These are phyloP conservation scores for Leucoraja erinaceus DNA, from an alignment of 2,113 vertebrate species.

Conservation along the genomic window DNA sequence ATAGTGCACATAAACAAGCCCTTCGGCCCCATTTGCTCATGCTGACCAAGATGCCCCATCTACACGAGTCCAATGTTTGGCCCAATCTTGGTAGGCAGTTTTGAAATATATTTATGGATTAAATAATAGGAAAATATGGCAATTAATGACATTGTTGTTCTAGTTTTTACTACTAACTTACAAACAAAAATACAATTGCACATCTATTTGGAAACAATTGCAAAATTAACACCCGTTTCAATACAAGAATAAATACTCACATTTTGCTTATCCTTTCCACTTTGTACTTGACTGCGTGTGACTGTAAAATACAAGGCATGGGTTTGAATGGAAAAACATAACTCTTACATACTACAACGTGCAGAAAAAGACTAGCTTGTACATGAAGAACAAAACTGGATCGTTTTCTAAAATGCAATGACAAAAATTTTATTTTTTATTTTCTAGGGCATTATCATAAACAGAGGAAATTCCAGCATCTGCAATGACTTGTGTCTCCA, in stretches of 20 bases:
- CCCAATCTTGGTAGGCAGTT: no score
- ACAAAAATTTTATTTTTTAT: neutral
- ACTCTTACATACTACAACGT: neutral
- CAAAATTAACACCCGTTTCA: neutral
- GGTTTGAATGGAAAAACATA: neutral
- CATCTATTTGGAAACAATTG: neutral
- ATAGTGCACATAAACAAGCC: no score
- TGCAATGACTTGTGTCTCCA: no score
- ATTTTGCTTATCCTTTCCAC: conserved; percentile 78
- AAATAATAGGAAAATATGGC: neutral
- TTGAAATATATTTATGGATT: neutral
- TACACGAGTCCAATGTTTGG: no score
- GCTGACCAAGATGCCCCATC: no score
- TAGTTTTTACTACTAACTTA: neutral
- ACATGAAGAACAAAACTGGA: neutral
- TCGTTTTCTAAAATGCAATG: neutral
- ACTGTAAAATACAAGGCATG: conserved; percentile 18
- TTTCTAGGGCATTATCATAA: neutral
- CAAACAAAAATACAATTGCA: neutral
- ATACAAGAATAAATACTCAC: conserved; percentile 60
- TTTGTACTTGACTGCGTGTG: conserved; percentile 66
- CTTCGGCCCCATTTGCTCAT: no score
- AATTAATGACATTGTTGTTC: neutral
- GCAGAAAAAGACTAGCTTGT: neutral
- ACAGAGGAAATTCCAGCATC: neutral